Base-by-base conservation (phyloP, 2,888 invertebrate genomes). In the Acanthosepion lycidas region DNA sequence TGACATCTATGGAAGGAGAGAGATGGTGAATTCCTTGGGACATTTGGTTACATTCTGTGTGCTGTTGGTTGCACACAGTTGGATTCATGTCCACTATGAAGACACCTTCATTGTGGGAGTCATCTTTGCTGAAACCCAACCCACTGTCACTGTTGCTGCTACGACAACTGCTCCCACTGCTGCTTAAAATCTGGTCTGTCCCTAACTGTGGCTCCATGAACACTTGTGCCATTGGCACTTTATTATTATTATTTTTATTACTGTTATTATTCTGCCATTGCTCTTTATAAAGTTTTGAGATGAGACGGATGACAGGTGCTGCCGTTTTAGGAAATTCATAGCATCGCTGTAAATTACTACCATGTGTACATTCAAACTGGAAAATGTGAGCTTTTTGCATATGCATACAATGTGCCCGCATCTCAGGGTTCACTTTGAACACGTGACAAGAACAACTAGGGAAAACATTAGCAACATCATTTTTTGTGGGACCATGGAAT, bases 111-210 rank as follows among this genome's bases (percentile, higher is more conserved):
- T 96, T 96, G 95, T 96, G 95, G 95, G 96, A 95, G 95, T 96
- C 98, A 96, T 99, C 96, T 33, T 95, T 95, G 0, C 96, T 96
- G 49, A 99, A 99, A 0, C 99, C 99, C 95, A 99, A 99, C 0
- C 99, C 99, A 3, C 99, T 99, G 97, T 99, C 99, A 95, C 99
- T 99, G 97, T 99, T 99, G 96, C 99, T 99, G 0, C 99, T 99
- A 48, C 97, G 97, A 96, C 98, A 98, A 96, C 96, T 96, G 23
- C 95, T 94, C 8, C 95, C 95, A 55, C 95, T 49, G 93, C 95
- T 92, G 33, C 78, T 93, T 28, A 53, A n/a, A 5, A 93, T 49
- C 59, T 96, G 96, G 18, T 95, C 95, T 55, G 95, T 95, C 33
- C 95, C 94, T 28, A 95, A 55, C 4, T 48, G 95, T 1, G 96